Evolutionary conservation across 2,797 vertebrate species (phyloP).

Genomic region (Acrocephalus scirpaceus): DNA sequence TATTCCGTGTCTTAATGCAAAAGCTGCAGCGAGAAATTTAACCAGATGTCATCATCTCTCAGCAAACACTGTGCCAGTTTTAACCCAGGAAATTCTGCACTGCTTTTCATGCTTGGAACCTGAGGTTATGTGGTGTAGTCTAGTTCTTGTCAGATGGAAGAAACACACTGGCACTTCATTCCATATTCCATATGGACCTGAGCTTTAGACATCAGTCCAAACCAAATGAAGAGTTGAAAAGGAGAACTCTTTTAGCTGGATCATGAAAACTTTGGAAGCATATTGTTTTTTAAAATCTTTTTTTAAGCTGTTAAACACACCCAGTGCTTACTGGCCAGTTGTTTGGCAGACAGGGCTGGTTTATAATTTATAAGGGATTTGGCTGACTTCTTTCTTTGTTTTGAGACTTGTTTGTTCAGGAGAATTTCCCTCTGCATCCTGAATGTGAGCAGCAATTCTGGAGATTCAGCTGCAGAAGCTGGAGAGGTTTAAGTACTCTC

Average conservation of each 20-base stretch:
- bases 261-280: not conserved
- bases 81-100: not conserved
- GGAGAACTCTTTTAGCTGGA: not conserved
- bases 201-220: not conserved
- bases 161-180: not conserved
- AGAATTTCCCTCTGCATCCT: not conserved
- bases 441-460: not conserved
- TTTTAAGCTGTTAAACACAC: not conserved
- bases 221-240: not conserved
- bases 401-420: not conserved
- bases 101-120: not conserved
- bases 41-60: not conserved
- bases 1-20: not conserved
- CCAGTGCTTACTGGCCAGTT: not conserved
- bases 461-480: not conserved
- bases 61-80: not conserved
- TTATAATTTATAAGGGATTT: not conserved
- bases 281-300: not conserved
- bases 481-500: not conserved
- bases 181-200: not conserved
- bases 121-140: not conserved
- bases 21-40: not conserved
- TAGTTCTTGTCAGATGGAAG: not conserved
- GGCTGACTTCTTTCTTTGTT: not conserved
- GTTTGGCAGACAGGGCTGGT: not conserved